Base-by-base conservation (phyloP, 2,113 vertebrate genomes). In the Ploceus nigricollis region DNA sequence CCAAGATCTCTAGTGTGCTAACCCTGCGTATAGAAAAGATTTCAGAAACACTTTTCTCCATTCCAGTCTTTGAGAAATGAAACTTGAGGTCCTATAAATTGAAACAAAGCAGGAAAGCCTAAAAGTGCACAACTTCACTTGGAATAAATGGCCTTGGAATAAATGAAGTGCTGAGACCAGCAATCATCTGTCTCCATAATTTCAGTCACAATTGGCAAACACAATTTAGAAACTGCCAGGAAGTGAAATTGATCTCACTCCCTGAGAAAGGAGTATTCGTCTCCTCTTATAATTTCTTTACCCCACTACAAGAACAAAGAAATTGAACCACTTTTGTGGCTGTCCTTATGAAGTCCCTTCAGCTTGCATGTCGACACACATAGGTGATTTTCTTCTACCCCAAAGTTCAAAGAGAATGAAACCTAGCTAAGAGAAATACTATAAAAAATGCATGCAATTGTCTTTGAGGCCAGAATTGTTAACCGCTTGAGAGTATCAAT, bases 121-220 rank as follows among this genome's bases (percentile, higher is more conserved):
- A 95, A 92, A 56, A 33, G 39, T 94, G 93, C 50, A 85, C 68
- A 75, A 9, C 33, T 97, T 96, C 85, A 89, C 63, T 86, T n/a
- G n/a, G n/a, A n/a, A n/a, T n/a, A n/a, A n/a, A n/a, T 94, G 89
- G 92, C 96, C 95, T 96, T 97, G 81, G 44, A 98, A 93, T 98
- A 98, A 98, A 97, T 97, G 97, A 97, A 97, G 97, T 97, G 95
- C 97, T 45, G 68, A 89, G 61, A 77, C 58, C 68, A 94, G 83
- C 25, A 50, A 97, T 97, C 96, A 97, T 98, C 82, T 95, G 88
- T 98, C 97, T 98, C 96, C 90, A 96, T 98, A 97, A 98, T 98
- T 98, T 98, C 96, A 96, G 96, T 95, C 92, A 94, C 94, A 98
- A 98, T 97, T 98, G 98, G 95, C 96, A 98, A 98, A 97, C 50